Evolutionary conservation across 2,797 vertebrate species (phyloP).

Genomic region (Hydrophis major): DNA sequence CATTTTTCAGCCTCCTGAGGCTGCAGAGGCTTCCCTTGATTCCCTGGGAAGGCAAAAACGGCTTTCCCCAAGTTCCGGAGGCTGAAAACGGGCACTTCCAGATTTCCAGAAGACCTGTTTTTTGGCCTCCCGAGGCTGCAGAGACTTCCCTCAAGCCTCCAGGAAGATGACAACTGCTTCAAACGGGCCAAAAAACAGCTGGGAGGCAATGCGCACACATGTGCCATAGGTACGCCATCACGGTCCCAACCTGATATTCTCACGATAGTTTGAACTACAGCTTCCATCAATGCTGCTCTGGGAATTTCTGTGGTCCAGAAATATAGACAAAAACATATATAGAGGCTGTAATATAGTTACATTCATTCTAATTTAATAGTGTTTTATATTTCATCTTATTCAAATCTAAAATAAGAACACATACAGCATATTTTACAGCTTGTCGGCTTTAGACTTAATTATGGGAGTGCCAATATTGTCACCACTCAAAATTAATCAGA

Average conservation of each 20-base stretch:
- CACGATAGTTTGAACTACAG: background rate
- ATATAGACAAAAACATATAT: background rate
- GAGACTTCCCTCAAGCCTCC: too few species aligned
- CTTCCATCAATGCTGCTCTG: background rate
- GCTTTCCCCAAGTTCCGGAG: too few species aligned
- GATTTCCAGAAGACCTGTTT: too few species aligned
- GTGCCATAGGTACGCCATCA: too few species aligned
- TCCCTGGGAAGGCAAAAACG: too few species aligned
- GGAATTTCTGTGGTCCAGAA: background rate
- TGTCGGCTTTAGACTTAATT: background rate
- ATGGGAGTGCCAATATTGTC: background rate
- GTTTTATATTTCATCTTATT: background rate
- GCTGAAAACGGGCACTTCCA: too few species aligned
- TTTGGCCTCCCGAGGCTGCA: too few species aligned
- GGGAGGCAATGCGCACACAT: too few species aligned
- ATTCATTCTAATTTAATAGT: background rate
- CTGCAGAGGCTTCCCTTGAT: too few species aligned
- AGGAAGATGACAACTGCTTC: too few species aligned
- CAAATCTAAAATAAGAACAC: conserved; percentile 27
- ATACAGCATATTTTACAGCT: background rate
- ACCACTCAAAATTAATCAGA: background rate
- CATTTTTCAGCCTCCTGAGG: too few species aligned
- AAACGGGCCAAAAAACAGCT: too few species aligned
- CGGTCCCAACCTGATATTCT: background rate
- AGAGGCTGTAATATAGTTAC: background rate